These are phyloP conservation scores for Astyanax mexicanus DNA, from an alignment of 2,797 vertebrate species.

Conservation along the genomic window DNA sequence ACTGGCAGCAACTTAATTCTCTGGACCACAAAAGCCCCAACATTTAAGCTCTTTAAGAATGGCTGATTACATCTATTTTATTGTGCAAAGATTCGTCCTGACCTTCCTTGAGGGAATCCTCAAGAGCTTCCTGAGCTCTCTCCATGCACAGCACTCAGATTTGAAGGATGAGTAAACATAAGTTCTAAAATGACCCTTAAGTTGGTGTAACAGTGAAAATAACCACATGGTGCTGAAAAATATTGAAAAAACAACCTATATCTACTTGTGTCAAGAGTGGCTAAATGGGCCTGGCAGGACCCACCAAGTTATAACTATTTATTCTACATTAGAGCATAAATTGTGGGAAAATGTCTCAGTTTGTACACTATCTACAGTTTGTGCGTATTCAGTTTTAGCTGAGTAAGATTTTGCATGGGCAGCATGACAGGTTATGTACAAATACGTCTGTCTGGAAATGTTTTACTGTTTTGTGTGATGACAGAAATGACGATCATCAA, in stretches of 20 bases:
- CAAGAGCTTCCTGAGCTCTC: background rate
- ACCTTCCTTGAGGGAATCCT: no score
- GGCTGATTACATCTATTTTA: no score
- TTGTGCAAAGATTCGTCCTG: no score
- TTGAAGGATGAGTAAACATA: background rate
- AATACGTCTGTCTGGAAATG: background rate
- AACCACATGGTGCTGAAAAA: background rate
- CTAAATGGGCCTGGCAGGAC: constrained; percentile 27
- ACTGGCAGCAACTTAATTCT: no score
- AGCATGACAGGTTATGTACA: constrained; percentile 31
- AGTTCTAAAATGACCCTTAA: background rate
- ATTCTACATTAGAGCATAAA: constrained; percentile 18
- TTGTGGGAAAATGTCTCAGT: constrained; percentile 2
- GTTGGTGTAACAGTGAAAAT: background rate
- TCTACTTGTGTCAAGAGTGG: constrained; percentile 4
- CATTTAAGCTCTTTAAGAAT: no score
- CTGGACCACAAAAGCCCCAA: no score
- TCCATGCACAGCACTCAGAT: background rate
- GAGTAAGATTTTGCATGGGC: constrained; percentile 5
- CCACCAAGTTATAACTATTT: constrained; percentile 41
- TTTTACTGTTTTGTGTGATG: background rate
- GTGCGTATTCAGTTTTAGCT: constrained; percentile 22
- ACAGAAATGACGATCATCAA: background rate
- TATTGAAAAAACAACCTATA: background rate
- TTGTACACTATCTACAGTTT: background rate